Conservation (phyloP, 92 coral and sea anemone species). For the Galaxea fascicularis region DNA sequence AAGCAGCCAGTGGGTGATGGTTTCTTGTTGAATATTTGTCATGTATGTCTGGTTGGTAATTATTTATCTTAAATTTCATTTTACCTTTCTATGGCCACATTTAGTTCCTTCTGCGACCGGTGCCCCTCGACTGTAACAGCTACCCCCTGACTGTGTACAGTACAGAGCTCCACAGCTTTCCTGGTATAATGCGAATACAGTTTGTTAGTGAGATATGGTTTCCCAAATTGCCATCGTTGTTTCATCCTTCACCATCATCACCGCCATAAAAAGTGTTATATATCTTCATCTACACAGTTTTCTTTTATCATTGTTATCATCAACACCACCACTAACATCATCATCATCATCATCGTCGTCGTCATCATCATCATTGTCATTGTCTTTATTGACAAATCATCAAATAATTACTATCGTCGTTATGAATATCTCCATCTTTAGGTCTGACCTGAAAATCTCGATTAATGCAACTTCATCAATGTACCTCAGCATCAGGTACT, state of each 20-base stretch:
- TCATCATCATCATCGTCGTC: background rate
- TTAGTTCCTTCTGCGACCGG: constrained; percentile 93
- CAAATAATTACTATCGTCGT: background rate
- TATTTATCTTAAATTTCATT: background rate
- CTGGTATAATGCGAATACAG: background rate
- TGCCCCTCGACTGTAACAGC: constrained; percentile 63
- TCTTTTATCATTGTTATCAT: too few species aligned
- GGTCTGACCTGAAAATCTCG: background rate
- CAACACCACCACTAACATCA: background rate
- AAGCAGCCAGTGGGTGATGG: background rate
- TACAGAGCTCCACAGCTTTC: constrained; percentile 63
- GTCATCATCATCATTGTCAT: background rate
- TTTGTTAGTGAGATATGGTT: too few species aligned
- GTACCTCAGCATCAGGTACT: background rate
- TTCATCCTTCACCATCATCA: background rate
- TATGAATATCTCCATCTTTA: too few species aligned
- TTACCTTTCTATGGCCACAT: constrained; percentile 89
- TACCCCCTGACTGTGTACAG: constrained; percentile 44
- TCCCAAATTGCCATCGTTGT: background rate
- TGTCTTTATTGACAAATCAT: too few species aligned
- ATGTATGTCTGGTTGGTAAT: too few species aligned
- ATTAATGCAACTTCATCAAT: too few species aligned
- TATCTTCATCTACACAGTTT: too few species aligned
- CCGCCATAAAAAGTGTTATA: too few species aligned
- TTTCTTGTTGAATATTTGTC: background rate